phyloP scores from a whole-genome alignment of 2,113 vertebrate species.

The Ariopsis seemanni region DNA sequence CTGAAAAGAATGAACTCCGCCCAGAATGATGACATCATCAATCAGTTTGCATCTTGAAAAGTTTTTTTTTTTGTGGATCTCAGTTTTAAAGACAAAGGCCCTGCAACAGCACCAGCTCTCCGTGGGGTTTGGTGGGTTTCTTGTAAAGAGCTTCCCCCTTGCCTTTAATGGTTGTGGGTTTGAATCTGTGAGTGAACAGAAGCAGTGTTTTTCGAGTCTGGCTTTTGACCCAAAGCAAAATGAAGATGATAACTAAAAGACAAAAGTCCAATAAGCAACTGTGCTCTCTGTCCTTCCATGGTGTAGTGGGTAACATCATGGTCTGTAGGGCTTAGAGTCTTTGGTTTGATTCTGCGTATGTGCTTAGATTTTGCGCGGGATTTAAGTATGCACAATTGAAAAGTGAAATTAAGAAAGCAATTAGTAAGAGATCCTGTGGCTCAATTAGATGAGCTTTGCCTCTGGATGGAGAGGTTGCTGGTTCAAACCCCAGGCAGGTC shows the following conservation, averaged over 20 bases:
- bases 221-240: too few species aligned
- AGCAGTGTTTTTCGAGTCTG: too few species aligned
- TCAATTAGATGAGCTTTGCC: background rate
- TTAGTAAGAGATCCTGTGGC: background rate
- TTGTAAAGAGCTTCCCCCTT: background rate
- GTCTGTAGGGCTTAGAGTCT: background rate
- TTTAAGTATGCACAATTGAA: background rate
- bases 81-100: background rate
- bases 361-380: background rate
- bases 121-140: background rate
- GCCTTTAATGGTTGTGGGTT: background rate
- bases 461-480: background rate
- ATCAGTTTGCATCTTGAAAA: background rate
- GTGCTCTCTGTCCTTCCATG: accelerated
- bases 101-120: background rate
- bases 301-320: background rate
- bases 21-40: background rate
- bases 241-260: too few species aligned
- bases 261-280: background rate
- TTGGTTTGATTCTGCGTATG: background rate
- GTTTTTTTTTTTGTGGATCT: background rate
- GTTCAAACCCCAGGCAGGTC: background rate
- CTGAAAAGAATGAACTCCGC: background rate
- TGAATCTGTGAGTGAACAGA: background rate
- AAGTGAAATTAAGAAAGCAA: background rate